phyloP scores from a whole-genome alignment of 37 sponge, comb jelly and placozoan genomes.

The Oopsacas minuta region DNA sequence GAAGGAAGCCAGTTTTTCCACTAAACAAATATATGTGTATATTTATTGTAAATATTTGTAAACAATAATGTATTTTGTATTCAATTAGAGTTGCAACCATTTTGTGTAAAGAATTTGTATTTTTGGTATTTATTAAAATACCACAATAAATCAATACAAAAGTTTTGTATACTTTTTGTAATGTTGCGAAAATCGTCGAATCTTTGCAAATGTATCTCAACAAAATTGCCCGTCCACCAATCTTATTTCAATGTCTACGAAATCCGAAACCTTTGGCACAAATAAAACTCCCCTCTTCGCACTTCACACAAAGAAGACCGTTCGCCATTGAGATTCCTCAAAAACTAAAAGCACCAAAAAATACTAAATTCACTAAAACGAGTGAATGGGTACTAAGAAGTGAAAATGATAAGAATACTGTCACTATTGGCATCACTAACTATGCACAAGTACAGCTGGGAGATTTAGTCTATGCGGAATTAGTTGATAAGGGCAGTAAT shows the following conservation, averaged over 20 bases:
- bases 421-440: conserved; percentile 26
- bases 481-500: conserved; percentile 22
- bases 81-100: neutral
- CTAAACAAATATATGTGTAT: neutral
- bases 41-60: neutral
- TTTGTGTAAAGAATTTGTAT: too few species aligned
- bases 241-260: neutral
- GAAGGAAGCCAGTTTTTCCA: neutral
- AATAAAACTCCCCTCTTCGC: neutral
- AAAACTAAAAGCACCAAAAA: neutral
- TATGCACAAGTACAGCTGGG: conserved; percentile 33
- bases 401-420: neutral
- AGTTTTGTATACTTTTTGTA: neutral
- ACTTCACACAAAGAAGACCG: neutral
- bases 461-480: conserved; percentile 33
- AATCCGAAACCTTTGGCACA: neutral
- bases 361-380: neutral
- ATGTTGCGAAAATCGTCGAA: neutral
- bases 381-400: neutral
- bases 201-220: neutral
- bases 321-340: neutral
- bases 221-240: neutral
- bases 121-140: neutral
- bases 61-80: too few species aligned
- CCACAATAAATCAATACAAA: neutral